Conservation (phyloP, 2,797 vertebrate genomes). For the Propithecus perrieri region DNA sequence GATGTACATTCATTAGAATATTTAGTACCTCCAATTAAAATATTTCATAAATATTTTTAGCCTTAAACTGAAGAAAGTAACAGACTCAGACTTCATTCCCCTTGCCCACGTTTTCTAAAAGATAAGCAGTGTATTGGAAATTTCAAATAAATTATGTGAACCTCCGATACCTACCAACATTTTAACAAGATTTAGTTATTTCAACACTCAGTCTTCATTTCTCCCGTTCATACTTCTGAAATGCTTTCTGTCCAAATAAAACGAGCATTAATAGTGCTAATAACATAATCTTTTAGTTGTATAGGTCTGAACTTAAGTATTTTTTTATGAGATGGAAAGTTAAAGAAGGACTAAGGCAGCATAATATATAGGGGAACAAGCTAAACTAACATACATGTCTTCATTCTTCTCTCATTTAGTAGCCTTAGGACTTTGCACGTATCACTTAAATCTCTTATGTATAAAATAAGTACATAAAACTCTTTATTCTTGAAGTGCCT, state of each 20-base stretch:
- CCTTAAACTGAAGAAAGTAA: not conserved
- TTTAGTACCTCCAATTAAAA: not conserved
- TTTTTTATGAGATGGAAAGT: not conserved
- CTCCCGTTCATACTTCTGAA: not conserved
- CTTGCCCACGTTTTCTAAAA: not conserved
- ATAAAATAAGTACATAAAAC: not conserved
- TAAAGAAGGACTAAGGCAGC: not conserved
- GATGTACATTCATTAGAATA: not conserved
- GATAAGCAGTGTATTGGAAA: not conserved
- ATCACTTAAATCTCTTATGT: not conserved
- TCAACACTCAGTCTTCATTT: not conserved
- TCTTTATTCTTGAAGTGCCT: constrained; percentile 50
- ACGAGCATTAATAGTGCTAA: not conserved
- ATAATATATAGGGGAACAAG: not conserved
- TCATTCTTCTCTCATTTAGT: not conserved
- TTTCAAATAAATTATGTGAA: constrained; percentile 19
- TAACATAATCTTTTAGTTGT: not conserved
- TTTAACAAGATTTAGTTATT: constrained; percentile 27
- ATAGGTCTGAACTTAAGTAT: not conserved
- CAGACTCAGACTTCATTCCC: not conserved
- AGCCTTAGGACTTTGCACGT: not conserved
- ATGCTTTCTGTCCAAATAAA: constrained; percentile 37
- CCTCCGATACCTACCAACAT: not conserved
- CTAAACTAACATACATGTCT: not conserved
- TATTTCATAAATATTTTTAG: not conserved